Base-by-base conservation (phyloP, 1,140 invertebrate genomes). In the Drosophila prosaltans region DNA sequence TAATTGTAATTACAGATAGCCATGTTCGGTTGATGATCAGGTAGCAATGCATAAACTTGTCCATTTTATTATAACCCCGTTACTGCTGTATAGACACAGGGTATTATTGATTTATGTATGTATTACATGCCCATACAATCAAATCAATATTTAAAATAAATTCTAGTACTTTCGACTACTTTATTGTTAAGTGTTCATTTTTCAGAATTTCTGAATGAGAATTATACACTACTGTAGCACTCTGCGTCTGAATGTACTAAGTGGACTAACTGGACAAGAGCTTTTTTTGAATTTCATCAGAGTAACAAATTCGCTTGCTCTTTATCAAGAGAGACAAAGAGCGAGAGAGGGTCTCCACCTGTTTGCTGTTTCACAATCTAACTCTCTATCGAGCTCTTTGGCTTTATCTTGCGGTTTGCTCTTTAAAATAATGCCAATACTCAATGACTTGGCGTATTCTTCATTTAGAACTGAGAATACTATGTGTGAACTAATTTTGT, bases 281-380 rank as follows among this genome's bases (percentile, higher is more conserved):
- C 3, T 36, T 6, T 6, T 36, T 39, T 59, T 40, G 57, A 59
- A 59, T 59, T 59, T 59, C 57, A 59, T 59, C 57, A 59, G 57
- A 59, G 57, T 24, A 59, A 59, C 57, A 59, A 59, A 59, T 59
- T 59, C 16, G 36, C 3, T 51, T 51, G 45, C 45, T 59, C 57
- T 59, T 10, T 36, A n/a, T 16, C 30, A 36, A 58, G n/a, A 36
- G 30, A 16, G 16, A 16, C 16, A 16, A 16, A 16, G 0, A 16
- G 16, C 16, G 16, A 16, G 16, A 16, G 16, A 16, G 16, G 16
- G 16, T 16, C 55, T 21, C 45, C 45, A 51, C 45, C 45, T 51
- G 16, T 39, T 39, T 59, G 36, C 36, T 59, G 40, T 59, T 32
- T 59, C 57, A 9, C 21, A 36, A 10, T 24, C 45, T 51, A 26